Evolutionary conservation across 2,797 vertebrate genomes (phyloP).

Genomic region (Rhincodon typus): DNA sequence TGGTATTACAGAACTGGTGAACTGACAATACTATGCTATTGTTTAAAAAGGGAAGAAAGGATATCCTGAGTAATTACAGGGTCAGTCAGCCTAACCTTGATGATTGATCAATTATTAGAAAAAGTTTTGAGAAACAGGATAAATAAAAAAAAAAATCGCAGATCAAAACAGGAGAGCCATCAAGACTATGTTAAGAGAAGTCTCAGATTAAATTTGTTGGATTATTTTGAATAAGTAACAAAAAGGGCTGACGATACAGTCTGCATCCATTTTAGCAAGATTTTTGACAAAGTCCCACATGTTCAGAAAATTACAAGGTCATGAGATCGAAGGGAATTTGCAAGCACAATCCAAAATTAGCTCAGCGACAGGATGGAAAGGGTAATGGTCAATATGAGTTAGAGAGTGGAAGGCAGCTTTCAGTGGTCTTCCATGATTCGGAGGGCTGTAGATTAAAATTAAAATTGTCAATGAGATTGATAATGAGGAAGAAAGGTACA

Average conservation of each 20-base stretch:
- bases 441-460: not conserved
- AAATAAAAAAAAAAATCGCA: not conserved
- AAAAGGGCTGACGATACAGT: not conserved
- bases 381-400: not conserved
- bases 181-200: not conserved
- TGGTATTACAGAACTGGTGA: too few relatives aligned
- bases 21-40: not conserved
- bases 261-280: not conserved
- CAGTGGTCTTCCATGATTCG: not conserved
- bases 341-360: not conserved
- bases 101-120: not conserved
- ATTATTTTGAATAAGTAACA: not conserved
- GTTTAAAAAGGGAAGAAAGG: not conserved
- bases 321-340: not conserved
- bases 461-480: not conserved
- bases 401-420: not conserved
- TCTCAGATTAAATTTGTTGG: not conserved
- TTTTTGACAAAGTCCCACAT: not conserved
- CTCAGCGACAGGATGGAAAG: not conserved
- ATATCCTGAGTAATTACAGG: not conserved
- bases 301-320: not conserved
- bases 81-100: not conserved
- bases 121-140: not conserved
- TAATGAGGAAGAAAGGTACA: not conserved
- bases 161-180: not conserved